phyloP scores from a whole-genome alignment of 2,113 vertebrate species.

The Xenopus borealis region DNA sequence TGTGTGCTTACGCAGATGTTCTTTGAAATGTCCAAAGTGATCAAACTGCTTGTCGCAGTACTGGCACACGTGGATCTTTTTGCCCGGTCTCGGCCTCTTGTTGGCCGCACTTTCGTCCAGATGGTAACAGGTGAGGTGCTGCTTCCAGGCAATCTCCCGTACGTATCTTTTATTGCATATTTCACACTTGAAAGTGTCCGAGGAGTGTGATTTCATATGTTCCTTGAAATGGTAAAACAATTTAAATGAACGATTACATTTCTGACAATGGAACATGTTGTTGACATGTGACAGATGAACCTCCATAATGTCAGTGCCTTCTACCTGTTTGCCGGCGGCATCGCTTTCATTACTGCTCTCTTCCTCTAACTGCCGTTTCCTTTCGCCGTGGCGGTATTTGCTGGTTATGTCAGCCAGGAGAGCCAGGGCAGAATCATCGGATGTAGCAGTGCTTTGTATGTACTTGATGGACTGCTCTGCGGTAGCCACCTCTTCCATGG shows the following conservation, averaged over 20 bases:
- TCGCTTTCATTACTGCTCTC: constrained; percentile 68
- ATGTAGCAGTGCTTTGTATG: constrained; percentile 69
- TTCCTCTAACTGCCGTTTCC: constrained; percentile 67
- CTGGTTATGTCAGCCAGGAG: constrained; percentile 96
- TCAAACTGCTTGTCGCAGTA: constrained; percentile 96
- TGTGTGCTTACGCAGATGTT: constrained; percentile 94
- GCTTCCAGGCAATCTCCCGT: constrained; percentile 91
- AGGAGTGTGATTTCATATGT: constrained; percentile 91
- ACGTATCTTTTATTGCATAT: constrained; percentile 92
- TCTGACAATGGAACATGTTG: constrained; percentile 91
- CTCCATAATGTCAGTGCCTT: constrained; percentile 92
- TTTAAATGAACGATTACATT: constrained; percentile 94
- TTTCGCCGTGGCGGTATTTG: constrained; percentile 90
- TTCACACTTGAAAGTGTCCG: constrained; percentile 85
- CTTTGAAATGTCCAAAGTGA: constrained; percentile 97
- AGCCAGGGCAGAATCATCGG: constrained; percentile 90
- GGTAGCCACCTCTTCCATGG: constrained; percentile 72
- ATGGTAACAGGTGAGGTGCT: constrained; percentile 88
- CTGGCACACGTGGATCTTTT: constrained; percentile 93
- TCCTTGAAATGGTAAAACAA: constrained; percentile 98
- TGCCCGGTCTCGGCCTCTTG: constrained; percentile 82
- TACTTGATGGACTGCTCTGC: constrained; percentile 73
- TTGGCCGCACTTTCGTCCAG: constrained; percentile 83
- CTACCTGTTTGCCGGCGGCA: constrained; percentile 83
- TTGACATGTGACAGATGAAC: constrained; percentile 94